A percentile compares a stretch with the other conserved stretches of the same genome.
These are phyloP conservation scores for Gastracanthus pulcherrimus DNA, from an alignment of 2,888 invertebrate species.

Conservation along the genomic window DNA sequence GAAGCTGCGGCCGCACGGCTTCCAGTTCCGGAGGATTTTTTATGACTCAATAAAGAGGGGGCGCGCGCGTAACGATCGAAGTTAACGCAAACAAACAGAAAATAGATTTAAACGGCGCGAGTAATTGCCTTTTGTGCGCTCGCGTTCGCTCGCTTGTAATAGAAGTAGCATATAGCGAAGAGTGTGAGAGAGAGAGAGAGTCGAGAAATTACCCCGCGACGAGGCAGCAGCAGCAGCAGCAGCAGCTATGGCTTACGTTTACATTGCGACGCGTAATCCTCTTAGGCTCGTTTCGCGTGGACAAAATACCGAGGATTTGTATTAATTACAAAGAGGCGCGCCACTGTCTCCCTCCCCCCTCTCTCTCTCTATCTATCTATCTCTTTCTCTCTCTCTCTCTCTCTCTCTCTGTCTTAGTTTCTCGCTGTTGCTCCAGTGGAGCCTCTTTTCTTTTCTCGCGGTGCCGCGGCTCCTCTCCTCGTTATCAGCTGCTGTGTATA, in stretches of 20 bases:
- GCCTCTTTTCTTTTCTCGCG: background rate
- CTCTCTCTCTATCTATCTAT: background rate
- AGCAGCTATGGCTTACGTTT: slow-evolving; percentile 43
- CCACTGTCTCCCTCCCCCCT: slow-evolving; percentile 18
- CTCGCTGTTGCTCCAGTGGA: background rate
- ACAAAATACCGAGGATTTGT: slow-evolving; percentile 60
- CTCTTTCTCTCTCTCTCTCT: background rate
- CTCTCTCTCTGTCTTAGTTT: background rate
- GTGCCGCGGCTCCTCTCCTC: background rate
- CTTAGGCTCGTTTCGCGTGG: slow-evolving; percentile 60
- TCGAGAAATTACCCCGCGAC: slow-evolving; percentile 18
- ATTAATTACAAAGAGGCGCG: slow-evolving; percentile 61
- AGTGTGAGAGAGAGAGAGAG: background rate
- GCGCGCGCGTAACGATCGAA: slow-evolving; percentile 35
- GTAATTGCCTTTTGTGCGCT: slow-evolving; percentile 29
- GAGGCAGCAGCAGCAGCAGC: background rate
- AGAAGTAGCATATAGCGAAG: background rate
- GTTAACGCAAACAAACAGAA: slow-evolving; percentile 36
- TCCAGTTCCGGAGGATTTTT: slow-evolving; percentile 36
- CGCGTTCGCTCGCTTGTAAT: too few relatives aligned
- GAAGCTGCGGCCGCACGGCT: background rate
- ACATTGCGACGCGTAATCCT: slow-evolving; percentile 61
- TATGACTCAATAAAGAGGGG: slow-evolving; percentile 46
- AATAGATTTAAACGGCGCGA: slow-evolving; percentile 42
- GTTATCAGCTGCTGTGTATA: slow-evolving; percentile 21